Conservation (phyloP, 2,888 invertebrate species). For the Pseudolycoriella hygida region DNA sequence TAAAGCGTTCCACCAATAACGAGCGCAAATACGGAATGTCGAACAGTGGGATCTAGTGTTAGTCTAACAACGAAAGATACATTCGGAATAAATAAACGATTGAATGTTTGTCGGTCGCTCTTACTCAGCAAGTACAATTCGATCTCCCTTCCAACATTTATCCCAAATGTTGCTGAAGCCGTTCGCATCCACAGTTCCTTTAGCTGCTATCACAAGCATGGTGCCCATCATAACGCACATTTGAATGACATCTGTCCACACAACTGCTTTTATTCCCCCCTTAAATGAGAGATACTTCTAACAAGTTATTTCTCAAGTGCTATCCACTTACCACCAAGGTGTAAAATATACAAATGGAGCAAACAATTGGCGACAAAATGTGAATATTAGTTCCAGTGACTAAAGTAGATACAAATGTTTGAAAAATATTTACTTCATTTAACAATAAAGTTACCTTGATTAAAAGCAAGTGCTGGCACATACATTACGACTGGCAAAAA, state of each 20-base stretch:
- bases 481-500: conserved; percentile 61
- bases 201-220: conserved; percentile 44
- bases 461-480: conserved; percentile 54
- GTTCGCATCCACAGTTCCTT: conserved; percentile 48
- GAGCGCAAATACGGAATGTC: conserved; percentile 64
- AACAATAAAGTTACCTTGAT: conserved; percentile 33
- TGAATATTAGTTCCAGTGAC: conserved; percentile 69
- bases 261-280: conserved; percentile 68
- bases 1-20: conserved; percentile 58
- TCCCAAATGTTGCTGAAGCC: conserved; percentile 45
- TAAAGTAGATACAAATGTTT: no score
- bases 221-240: conserved; percentile 56
- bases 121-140: conserved; percentile 53
- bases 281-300: conserved; percentile 19
- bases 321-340: conserved; percentile 61
- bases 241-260: conserved; percentile 61
- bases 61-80: conserved; percentile 33
- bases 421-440: no score
- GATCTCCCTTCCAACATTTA: conserved; percentile 46
- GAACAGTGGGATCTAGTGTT: conserved; percentile 57
- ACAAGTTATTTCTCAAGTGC: no score
- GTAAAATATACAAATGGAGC: conserved; percentile 67
- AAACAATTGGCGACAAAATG: conserved; percentile 63
- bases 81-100: not conserved
- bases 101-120: conserved; percentile 12